Evolutionary conservation across 2,797 vertebrate genomes (phyloP).

Genomic region (Sandelia bainsii): DNA sequence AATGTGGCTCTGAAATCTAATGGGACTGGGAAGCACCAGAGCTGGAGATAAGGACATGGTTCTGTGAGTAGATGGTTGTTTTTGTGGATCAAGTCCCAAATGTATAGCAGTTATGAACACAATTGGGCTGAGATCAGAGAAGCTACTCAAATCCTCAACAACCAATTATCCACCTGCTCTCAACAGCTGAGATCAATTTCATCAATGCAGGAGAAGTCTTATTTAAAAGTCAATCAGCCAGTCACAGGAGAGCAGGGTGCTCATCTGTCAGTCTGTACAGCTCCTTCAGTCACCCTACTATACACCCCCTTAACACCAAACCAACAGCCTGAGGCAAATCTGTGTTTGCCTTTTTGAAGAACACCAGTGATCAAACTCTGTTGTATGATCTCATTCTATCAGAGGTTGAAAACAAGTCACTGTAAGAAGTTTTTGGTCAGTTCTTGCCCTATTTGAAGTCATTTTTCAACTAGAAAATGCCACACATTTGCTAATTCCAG

Average conservation of each 20-base stretch:
- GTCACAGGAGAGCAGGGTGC: slow-evolving; percentile 48
- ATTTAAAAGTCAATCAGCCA: slow-evolving; percentile 73
- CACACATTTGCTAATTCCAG: background rate
- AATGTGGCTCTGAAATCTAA: slow-evolving; percentile 39
- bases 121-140: slow-evolving; percentile 48
- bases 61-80: slow-evolving; percentile 53
- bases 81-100: slow-evolving; percentile 55
- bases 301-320: slow-evolving; percentile 23
- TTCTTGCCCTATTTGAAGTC: background rate
- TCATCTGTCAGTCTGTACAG: slow-evolving; percentile 53
- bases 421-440: background rate
- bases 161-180: slow-evolving; percentile 74
- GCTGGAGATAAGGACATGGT: slow-evolving; percentile 57
- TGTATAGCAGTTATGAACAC: slow-evolving; percentile 55
- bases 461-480: background rate
- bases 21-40: slow-evolving; percentile 50
- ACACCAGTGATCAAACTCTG: slow-evolving; percentile 1
- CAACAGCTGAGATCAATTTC: slow-evolving; percentile 68
- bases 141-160: slow-evolving; percentile 53
- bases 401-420: background rate
- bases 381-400: background rate
- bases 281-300: slow-evolving; percentile 14
- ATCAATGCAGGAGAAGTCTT: slow-evolving; percentile 51
- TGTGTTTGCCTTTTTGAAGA: slow-evolving; percentile 31
- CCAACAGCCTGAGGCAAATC: slow-evolving; percentile 8